Conservation (phyloP, 2,113 vertebrate genomes). For the Cryptotis parvus region DNA sequence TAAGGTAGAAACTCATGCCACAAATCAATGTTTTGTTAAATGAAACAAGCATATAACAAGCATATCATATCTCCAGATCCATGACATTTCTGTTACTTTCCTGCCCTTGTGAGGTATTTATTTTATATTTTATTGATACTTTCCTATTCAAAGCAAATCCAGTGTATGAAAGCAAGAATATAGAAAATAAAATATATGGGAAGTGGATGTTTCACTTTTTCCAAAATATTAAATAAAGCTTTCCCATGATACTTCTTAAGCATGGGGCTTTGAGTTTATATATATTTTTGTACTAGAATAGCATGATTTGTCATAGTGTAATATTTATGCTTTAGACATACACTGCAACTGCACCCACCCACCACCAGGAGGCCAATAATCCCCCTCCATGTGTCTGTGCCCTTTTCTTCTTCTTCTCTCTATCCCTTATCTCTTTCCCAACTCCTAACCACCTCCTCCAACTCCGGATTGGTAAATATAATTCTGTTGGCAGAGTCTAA, state of each 20-base stretch:
- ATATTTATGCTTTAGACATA: too few species aligned
- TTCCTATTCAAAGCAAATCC: conserved; percentile 16
- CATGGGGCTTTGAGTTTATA: background rate
- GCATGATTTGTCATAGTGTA: too few species aligned
- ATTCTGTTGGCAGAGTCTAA: too few species aligned
- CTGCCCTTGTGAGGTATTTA: background rate
- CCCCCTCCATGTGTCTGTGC: too few species aligned
- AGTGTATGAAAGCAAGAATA: background rate
- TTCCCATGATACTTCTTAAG: background rate
- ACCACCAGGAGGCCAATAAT: too few species aligned
- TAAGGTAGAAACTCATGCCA: background rate
- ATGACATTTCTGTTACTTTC: background rate
- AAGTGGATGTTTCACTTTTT: background rate
- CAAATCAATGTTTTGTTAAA: background rate
- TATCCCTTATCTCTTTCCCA: too few species aligned
- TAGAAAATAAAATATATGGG: background rate
- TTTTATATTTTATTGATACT: background rate
- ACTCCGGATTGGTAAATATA: too few species aligned
- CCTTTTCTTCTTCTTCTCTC: too few species aligned
- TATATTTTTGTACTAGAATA: too few species aligned
- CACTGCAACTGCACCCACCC: too few species aligned
- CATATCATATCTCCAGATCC: background rate
- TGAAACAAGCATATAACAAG: background rate
- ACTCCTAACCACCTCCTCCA: too few species aligned
- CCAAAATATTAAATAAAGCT: background rate